These are phyloP conservation scores for rabbit (Oryctolagus cuniculus) DNA, from an alignment of 2,113 vertebrate species.

Conservation along the genomic window DNA sequence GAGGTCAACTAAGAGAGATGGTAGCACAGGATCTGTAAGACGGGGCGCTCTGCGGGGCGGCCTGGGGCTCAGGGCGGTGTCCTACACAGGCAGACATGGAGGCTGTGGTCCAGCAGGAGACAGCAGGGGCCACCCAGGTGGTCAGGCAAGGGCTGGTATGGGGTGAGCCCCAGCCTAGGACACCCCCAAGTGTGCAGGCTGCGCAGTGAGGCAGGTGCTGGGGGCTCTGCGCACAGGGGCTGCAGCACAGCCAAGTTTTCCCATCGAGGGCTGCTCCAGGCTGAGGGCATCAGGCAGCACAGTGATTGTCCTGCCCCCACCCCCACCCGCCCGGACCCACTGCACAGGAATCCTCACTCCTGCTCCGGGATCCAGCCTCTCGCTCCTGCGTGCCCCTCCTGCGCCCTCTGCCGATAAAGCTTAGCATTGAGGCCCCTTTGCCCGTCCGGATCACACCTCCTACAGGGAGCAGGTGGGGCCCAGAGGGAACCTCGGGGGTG, in stretches of 20 bases:
- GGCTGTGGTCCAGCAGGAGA: fast-evolving
- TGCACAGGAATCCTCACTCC: background rate
- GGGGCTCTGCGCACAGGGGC: fast-evolving
- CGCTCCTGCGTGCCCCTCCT: background rate
- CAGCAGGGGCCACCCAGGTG: background rate
- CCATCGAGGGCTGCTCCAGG: too few species aligned
- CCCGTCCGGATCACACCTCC: background rate
- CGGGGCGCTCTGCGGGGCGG: background rate
- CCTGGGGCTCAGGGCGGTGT: background rate
- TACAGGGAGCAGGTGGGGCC: too few species aligned
- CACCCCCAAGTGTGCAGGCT: too few species aligned
- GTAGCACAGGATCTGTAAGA: background rate
- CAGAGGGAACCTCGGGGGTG: too few species aligned
- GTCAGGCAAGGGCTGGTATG: background rate
- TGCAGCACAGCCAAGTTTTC: background rate
- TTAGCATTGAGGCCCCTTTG: fast-evolving
- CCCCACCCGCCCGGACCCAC: too few species aligned
- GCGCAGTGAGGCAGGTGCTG: fast-evolving
- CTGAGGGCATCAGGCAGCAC: background rate
- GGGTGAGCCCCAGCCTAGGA: background rate
- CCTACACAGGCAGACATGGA: fast-evolving
- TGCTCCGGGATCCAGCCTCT: fast-evolving
- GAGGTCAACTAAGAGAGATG: fast-evolving
- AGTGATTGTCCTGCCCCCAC: background rate
- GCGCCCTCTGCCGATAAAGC: slow-evolving; percentile 54